phyloP scores from a whole-genome alignment of 2,797 vertebrate genomes.

The Oreonectes daqikongensis region DNA sequence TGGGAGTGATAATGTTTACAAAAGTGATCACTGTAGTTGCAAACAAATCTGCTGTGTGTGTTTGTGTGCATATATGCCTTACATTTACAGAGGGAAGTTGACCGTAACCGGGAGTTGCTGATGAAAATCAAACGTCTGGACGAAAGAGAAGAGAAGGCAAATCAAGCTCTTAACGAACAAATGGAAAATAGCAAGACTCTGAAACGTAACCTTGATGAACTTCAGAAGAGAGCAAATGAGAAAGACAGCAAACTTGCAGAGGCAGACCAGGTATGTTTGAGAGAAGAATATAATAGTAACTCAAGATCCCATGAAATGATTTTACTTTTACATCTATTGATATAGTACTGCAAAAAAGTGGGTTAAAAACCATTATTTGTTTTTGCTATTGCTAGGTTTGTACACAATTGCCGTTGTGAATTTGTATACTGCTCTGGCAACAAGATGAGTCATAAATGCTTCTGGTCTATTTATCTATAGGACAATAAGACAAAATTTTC shows the following conservation, averaged over 20 bases:
- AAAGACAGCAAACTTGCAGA: constrained; percentile 78
- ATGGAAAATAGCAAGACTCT: constrained; percentile 76
- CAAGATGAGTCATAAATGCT: background rate
- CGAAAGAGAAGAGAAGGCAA: constrained; percentile 79
- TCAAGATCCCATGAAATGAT: background rate
- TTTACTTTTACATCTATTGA: background rate
- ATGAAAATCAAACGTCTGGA: constrained; percentile 83
- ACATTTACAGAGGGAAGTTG: constrained; percentile 82
- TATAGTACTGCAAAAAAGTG: too few species aligned
- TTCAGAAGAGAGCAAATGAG: constrained; percentile 84
- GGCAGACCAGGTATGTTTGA: constrained; percentile 79
- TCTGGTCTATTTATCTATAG: constrained; percentile 13
- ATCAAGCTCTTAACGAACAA: constrained; percentile 81
- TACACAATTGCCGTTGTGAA: background rate
- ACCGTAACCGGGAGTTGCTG: constrained; percentile 87
- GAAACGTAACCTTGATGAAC: constrained; percentile 78
- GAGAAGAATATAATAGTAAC: background rate
- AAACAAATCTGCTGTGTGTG: background rate
- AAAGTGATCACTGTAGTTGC: too few species aligned
- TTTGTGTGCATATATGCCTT: background rate
- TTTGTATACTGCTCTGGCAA: too few species aligned
- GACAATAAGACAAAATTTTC: background rate
- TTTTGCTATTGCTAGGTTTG: background rate
- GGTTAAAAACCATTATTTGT: background rate
- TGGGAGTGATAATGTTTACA: too few species aligned